Evolutionary conservation across 2,888 invertebrate species (phyloP).

Genomic region (Apodemia hepburni): DNA sequence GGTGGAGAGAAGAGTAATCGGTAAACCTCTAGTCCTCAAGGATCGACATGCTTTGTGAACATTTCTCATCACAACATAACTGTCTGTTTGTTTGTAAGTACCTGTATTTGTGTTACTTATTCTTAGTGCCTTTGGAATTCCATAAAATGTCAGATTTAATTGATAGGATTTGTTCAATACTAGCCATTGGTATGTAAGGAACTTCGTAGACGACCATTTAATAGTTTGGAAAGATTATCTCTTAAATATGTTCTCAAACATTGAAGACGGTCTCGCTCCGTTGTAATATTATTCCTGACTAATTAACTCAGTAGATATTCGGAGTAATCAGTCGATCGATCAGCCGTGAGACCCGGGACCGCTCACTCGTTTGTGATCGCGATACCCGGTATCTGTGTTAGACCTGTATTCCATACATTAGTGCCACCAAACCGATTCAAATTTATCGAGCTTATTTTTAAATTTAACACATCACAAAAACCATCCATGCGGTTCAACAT

Average conservation of each 20-base stretch:
- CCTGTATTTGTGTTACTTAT: neutral
- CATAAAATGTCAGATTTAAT: neutral
- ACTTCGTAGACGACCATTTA: neutral
- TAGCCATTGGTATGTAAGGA: neutral
- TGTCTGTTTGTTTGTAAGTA: neutral
- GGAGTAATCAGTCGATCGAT: neutral
- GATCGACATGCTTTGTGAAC: too few relatives aligned
- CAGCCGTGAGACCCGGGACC: neutral
- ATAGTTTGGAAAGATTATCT: conserved; percentile 1
- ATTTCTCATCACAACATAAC: conserved; percentile 28
- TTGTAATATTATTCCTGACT: neutral
- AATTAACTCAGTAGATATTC: neutral
- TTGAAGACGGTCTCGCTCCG: neutral
- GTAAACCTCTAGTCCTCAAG: too few relatives aligned
- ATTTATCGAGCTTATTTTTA: neutral
- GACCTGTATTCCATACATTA: neutral
- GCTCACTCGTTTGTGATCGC: neutral
- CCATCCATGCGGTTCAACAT: too few relatives aligned
- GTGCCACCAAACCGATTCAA: neutral
- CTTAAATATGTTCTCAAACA: conserved; percentile 1
- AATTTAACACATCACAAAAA: too few relatives aligned
- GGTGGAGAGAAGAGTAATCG: too few relatives aligned
- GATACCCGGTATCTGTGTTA: neutral
- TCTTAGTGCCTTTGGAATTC: neutral
- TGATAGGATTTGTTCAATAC: neutral